Conservation (phyloP, 2,888 invertebrate genomes). For the Drosophila neotestacea region DNA sequence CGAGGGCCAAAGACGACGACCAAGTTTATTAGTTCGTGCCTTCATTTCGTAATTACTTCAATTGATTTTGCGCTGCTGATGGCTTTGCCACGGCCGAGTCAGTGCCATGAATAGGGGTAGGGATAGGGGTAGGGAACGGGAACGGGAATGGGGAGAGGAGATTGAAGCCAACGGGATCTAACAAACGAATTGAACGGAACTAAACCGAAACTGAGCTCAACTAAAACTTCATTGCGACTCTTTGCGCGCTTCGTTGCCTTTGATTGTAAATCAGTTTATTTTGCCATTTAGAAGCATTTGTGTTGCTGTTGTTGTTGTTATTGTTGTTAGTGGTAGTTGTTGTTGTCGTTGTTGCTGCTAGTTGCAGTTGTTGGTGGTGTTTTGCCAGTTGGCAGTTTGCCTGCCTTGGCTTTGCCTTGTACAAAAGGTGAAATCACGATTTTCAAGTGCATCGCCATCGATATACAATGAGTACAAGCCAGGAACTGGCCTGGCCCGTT, state of each 20-base stretch:
- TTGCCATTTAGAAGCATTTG: constrained; percentile 81
- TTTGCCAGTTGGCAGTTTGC: constrained; percentile 47
- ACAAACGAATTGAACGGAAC: constrained; percentile 70
- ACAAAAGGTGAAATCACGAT: constrained; percentile 81
- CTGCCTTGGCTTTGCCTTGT: constrained; percentile 53
- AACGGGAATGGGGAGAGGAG: constrained; percentile 13
- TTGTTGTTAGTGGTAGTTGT: constrained; percentile 17
- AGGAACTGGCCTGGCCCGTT: constrained; percentile 59
- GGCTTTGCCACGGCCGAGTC: constrained; percentile 50
- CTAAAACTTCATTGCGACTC: constrained; percentile 72
- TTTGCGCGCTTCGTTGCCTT: constrained; percentile 80
- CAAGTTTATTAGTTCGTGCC: constrained; percentile 85
- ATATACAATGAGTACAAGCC: constrained; percentile 72
- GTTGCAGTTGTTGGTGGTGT: constrained; percentile 35
- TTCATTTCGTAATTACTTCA: constrained; percentile 85
- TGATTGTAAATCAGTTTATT: constrained; percentile 81
- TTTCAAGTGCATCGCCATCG: constrained; percentile 81
- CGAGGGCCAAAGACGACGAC: constrained; percentile 72
- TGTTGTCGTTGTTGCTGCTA: constrained; percentile 22
- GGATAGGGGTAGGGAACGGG: constrained; percentile 3
- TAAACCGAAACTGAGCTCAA: constrained; percentile 57
- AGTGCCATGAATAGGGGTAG: background rate
- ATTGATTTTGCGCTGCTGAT: constrained; percentile 83
- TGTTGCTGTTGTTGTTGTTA: constrained; percentile 48
- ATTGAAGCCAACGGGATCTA: constrained; percentile 57